Evolutionary conservation across 2,888 invertebrate genomes (phyloP).

Genomic region (Petrolisthes cinctipes): DNA sequence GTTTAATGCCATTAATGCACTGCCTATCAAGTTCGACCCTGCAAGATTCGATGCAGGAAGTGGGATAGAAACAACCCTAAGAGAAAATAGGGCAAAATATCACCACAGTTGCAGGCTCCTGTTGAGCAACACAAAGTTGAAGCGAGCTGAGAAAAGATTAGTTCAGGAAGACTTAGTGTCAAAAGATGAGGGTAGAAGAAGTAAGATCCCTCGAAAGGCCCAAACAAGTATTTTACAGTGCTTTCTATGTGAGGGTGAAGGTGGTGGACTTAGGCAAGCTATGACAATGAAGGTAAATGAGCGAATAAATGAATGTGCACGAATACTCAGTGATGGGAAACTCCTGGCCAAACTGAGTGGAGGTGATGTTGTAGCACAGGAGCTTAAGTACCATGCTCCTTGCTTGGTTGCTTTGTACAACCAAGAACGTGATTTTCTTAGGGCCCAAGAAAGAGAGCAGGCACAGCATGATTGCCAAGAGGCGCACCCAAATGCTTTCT

Average conservation of each 20-base stretch:
- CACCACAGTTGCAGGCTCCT: neutral
- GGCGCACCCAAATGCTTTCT: conserved; percentile 3
- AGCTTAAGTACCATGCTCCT: neutral
- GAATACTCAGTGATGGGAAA: no score
- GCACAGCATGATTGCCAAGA: no score
- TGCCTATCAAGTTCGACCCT: neutral
- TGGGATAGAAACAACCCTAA: neutral
- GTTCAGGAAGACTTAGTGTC: no score
- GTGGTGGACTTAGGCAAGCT: no score
- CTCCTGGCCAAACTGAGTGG: conserved; percentile 13
- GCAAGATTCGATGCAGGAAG: neutral
- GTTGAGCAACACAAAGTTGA: neutral
- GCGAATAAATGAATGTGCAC: no score
- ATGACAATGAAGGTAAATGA: no score
- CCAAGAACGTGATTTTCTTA: neutral
- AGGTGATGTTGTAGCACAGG: neutral
- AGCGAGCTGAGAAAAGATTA: no score
- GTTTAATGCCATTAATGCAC: neutral
- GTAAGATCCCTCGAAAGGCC: no score
- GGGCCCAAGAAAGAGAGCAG: neutral
- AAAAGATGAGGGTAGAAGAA: no score
- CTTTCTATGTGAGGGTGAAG: no score
- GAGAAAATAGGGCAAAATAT: neutral
- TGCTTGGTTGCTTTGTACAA: conserved; percentile 18
- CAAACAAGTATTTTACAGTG: no score